phyloP scores from a whole-genome alignment of 1,140 invertebrate species.

The Caerostris darwini region DNA sequence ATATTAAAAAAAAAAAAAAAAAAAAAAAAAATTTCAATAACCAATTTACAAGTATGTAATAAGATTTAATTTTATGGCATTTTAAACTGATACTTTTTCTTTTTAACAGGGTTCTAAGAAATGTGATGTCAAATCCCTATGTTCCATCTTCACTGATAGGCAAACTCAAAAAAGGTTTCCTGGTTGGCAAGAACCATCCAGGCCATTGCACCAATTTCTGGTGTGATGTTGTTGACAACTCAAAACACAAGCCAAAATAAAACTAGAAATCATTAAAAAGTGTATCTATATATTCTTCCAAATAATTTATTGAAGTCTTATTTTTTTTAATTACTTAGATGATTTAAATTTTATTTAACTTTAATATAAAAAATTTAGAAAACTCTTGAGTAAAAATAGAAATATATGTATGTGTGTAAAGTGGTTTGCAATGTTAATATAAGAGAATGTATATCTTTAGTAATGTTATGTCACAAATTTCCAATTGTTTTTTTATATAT shows the following conservation, averaged over 20 bases:
- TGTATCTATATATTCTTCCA: background rate
- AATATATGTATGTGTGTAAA: too few species aligned
- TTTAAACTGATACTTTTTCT: background rate
- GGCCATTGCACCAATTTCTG: slow-evolving; percentile 55
- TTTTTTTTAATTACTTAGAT: too few species aligned
- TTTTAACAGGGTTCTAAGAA: slow-evolving; percentile 52
- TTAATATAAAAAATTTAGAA: too few species aligned
- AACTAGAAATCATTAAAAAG: background rate
- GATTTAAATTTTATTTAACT: too few species aligned
- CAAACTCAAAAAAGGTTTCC: slow-evolving; percentile 51
- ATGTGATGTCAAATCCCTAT: slow-evolving; percentile 47
- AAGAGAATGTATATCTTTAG: too few species aligned
- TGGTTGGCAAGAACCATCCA: slow-evolving; percentile 24
- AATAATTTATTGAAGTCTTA: slow-evolving; percentile 9
- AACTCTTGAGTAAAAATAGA: too few species aligned
- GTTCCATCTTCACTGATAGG: slow-evolving; percentile 13
- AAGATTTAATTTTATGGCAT: background rate
- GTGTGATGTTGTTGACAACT: slow-evolving; percentile 60
- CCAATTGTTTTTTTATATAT: too few species aligned
- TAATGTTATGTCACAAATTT: too few species aligned
- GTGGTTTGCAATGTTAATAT: too few species aligned
- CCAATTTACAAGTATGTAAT: too few species aligned
- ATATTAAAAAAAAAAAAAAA: too few species aligned
- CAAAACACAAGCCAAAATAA: slow-evolving; percentile 1
- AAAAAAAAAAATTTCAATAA: too few species aligned